A percentile compares a stretch with the other conserved stretches of the same genome.
These are phyloP conservation scores for Spilarctia lutea DNA, from an alignment of 2,888 invertebrate genomes.

Conservation along the genomic window DNA sequence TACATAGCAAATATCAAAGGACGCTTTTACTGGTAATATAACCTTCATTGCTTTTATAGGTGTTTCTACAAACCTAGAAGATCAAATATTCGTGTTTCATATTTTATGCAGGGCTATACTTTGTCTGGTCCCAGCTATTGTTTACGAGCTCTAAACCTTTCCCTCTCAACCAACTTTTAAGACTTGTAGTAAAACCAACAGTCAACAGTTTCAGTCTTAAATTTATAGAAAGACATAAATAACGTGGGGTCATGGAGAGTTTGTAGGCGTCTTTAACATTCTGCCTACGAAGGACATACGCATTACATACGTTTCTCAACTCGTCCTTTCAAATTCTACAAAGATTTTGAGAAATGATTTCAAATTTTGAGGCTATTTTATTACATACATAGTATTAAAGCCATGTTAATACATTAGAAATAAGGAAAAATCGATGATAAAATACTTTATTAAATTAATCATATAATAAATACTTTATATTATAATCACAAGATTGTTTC, in stretches of 20 bases:
- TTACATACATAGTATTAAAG: too few relatives aligned
- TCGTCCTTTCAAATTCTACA: background rate
- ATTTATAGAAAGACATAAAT: constrained; percentile 24
- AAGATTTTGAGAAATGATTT: background rate
- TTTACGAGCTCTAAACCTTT: constrained; percentile 27
- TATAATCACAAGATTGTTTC: too few relatives aligned
- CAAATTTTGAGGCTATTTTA: too few relatives aligned
- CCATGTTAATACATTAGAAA: too few relatives aligned
- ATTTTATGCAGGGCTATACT: constrained; percentile 22
- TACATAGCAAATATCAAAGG: constrained; percentile 14
- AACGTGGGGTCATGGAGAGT: constrained; percentile 7
- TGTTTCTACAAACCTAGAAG: constrained; percentile 10
- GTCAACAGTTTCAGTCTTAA: constrained; percentile 18
- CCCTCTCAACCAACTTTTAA: constrained; percentile 22
- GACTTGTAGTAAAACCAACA: constrained; percentile 21
- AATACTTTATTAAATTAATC: too few relatives aligned
- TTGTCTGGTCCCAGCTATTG: constrained; percentile 19
- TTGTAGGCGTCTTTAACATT: constrained; percentile 7
- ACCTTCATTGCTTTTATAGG: constrained; percentile 11
- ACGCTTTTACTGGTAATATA: constrained; percentile 7
- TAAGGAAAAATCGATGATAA: too few relatives aligned
- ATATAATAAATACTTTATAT: too few relatives aligned
- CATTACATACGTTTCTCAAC: background rate
- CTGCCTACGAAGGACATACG: background rate
- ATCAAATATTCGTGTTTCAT: constrained; percentile 21